Percentiles rank a stretch among this genome's conserved stretches.
Conservation (phyloP, 2,888 invertebrate genomes). For the Caenorhabditis sp. region DNA sequence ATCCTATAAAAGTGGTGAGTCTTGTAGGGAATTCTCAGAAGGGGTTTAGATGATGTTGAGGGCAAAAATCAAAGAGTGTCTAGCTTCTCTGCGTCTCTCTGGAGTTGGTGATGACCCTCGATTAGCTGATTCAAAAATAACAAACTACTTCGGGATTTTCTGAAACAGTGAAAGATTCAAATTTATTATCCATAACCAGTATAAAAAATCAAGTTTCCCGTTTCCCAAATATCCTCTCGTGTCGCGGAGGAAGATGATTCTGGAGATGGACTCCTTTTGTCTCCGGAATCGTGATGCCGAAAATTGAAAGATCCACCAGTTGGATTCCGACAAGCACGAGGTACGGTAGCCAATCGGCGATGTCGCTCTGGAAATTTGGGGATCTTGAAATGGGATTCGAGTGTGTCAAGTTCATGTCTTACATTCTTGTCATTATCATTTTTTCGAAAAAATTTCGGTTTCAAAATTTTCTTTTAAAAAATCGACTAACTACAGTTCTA, state of each 20-base stretch:
- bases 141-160: background rate
- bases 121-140: no score
- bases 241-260: constrained; percentile 66
- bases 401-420: no score
- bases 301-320: constrained; percentile 54
- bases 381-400: no score
- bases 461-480: no score
- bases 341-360: constrained; percentile 61
- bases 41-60: constrained; percentile 5
- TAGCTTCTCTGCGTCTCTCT: no score
- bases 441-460: background rate
- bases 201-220: constrained; percentile 23
- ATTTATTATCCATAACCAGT: no score
- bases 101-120: no score
- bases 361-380: constrained; percentile 60
- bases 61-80: background rate
- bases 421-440: no score
- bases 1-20: background rate
- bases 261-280: constrained; percentile 65
- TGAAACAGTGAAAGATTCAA: no score
- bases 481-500: no score
- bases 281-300: constrained; percentile 59
- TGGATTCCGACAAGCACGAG: constrained; percentile 52
- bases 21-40: constrained; percentile 12
- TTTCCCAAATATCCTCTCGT: constrained; percentile 62